Conservation (phyloP, 2,797 vertebrate genomes). For the Nannoperca obscura region DNA sequence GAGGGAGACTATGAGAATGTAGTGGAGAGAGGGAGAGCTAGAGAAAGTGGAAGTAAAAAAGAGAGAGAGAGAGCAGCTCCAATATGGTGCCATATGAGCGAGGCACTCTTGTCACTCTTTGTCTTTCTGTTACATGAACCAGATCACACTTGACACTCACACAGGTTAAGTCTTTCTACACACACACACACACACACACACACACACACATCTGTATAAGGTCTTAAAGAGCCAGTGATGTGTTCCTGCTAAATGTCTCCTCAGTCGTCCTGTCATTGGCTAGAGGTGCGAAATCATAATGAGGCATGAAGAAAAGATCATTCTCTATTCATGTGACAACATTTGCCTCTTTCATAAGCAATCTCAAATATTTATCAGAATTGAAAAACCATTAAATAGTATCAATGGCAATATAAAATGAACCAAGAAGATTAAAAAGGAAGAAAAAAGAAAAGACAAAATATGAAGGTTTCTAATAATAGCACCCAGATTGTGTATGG, state of each 20-base stretch:
- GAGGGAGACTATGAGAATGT: constrained; percentile 2
- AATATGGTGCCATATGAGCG: constrained; percentile 43
- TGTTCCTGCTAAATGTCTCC: constrained; percentile 92
- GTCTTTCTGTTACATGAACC: constrained; percentile 30
- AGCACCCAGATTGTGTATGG: constrained; percentile 88
- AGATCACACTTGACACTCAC: constrained; percentile 41
- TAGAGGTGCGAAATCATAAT: constrained; percentile 90
- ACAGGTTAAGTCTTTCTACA: constrained; percentile 21
- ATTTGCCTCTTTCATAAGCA: constrained; percentile 92
- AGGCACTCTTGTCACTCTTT: constrained; percentile 64
- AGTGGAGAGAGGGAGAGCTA: constrained; percentile 10
- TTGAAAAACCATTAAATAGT: constrained; percentile 89
- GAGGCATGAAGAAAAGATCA: constrained; percentile 93
- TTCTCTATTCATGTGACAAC: constrained; percentile 94
- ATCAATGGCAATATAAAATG: constrained; percentile 74
- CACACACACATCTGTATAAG: constrained; percentile 26
- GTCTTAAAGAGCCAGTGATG: constrained; percentile 92
- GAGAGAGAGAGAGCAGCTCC: constrained; percentile 36
- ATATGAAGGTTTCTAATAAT: constrained; percentile 89
- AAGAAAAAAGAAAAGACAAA: not conserved
- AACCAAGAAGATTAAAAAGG: constrained; percentile 26
- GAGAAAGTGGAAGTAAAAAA: constrained; percentile 8
- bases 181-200: constrained; percentile 14
- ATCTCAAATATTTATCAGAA: constrained; percentile 96
- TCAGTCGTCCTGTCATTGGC: constrained; percentile 89